Evolutionary conservation across 2,888 invertebrate genomes (phyloP).

Genomic region (Timema podura): DNA sequence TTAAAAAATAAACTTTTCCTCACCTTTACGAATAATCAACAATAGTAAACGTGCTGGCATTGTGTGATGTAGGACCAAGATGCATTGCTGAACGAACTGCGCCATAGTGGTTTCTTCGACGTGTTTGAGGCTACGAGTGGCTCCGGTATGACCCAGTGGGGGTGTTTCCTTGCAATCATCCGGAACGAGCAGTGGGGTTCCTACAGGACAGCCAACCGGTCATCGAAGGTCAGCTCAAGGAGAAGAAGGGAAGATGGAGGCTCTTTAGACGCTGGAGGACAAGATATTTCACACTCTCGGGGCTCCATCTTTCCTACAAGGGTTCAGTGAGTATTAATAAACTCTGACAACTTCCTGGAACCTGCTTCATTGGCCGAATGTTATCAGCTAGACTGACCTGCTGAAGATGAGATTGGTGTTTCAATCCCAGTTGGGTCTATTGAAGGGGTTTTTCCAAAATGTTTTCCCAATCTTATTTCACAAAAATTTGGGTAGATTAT

Average conservation of each 20-base stretch:
- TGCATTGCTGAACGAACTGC: slow-evolving; percentile 75
- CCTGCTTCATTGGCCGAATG: too few relatives aligned
- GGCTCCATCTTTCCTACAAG: slow-evolving; percentile 84
- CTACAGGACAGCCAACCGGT: slow-evolving; percentile 74
- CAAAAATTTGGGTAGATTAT: too few relatives aligned
- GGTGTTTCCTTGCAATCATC: slow-evolving; percentile 93
- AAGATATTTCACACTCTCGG: slow-evolving; percentile 89
- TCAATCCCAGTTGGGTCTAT: too few relatives aligned
- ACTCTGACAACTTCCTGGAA: too few relatives aligned
- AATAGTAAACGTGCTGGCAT: neutral
- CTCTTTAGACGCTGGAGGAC: slow-evolving; percentile 90
- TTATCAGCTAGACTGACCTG: too few relatives aligned
- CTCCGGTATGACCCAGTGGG: slow-evolving; percentile 64
- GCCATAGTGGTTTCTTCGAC: slow-evolving; percentile 85
- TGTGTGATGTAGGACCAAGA: slow-evolving; percentile 69
- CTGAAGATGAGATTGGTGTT: too few relatives aligned
- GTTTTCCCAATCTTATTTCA: too few relatives aligned
- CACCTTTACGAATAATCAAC: neutral
- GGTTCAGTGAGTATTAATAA: slow-evolving; percentile 61
- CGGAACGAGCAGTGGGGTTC: slow-evolving; percentile 82
- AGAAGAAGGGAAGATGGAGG: slow-evolving; percentile 89
- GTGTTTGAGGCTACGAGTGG: slow-evolving; percentile 75
- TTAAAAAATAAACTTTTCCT: neutral
- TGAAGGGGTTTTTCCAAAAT: too few relatives aligned
- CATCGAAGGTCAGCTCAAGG: slow-evolving; percentile 85